A percentile compares a stretch with the other conserved stretches of the same genome.
phyloP scores from a whole-genome alignment of 2,113 vertebrate genomes.

The Nycticryphes semicollaris region DNA sequence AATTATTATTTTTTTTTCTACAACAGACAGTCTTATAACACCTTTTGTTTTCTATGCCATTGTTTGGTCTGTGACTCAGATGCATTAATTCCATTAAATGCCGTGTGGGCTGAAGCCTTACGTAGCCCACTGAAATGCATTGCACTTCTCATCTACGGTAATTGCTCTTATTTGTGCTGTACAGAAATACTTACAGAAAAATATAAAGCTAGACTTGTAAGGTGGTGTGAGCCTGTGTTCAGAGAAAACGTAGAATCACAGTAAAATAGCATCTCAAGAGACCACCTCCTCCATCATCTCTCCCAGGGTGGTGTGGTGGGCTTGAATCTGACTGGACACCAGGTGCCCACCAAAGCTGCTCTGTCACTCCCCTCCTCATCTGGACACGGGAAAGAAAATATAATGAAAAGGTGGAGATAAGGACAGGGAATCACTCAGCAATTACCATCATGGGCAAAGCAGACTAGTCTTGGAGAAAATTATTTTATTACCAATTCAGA shows the following conservation, averaged over 20 bases:
- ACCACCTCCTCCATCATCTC: not conserved
- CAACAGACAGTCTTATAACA: not conserved
- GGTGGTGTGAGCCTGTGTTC: not conserved
- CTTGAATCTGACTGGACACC: not conserved
- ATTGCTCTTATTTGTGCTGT: not conserved
- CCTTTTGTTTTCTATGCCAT: not conserved
- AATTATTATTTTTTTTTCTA: not conserved
- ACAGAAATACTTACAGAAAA: not conserved
- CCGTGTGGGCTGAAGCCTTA: not conserved
- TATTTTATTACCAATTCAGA: not conserved
- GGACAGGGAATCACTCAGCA: not conserved
- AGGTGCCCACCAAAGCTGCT: not conserved
- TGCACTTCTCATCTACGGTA: not conserved
- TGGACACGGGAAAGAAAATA: not conserved
- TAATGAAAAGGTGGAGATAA: not conserved
- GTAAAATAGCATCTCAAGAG: not conserved
- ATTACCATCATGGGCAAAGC: not conserved
- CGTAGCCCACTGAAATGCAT: not conserved
- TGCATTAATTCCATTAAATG: slow-evolving; percentile 22
- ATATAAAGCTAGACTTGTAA: not conserved
- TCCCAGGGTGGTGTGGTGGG: not conserved
- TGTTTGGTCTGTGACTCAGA: not conserved
- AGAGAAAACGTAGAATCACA: not conserved
- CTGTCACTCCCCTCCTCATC: not conserved
- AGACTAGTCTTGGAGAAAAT: not conserved